Base-by-base conservation (phyloP, 2,888 invertebrate species). In the Strigamia maritima region DNA sequence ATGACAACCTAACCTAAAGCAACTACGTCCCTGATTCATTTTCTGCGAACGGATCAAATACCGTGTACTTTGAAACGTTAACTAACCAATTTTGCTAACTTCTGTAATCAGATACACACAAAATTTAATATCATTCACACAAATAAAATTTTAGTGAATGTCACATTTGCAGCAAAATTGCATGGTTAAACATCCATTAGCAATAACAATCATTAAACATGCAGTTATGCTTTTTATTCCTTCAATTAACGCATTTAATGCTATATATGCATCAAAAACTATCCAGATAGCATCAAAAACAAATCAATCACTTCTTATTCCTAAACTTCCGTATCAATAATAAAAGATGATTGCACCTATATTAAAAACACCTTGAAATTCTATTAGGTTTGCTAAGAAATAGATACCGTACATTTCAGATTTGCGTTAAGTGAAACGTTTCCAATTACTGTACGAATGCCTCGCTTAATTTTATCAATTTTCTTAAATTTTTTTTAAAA, bases 1-100 rank as follows among this genome's bases (percentile, higher is more conserved):
- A 19, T 60, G 60, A 60, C 24, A 60, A 60, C 3, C 60, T 60
- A 22, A 60, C 60, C 60, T 60, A 60, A 60, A 60, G 60, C 60
- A 1, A 60, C 60, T 22, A 44, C 4, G 14, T 22, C 10, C 24
- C 60, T 19, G 19, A 60, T 60, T 60, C 60, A 24, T 60, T 60
- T 60, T 60, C 60, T 22, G 22, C 22, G 22, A 6, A 10, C 24
- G 60, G 22, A 8, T 60, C 22, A 60, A 60, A 60, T 19, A 60
- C 60, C 22, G 19, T 19, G 22, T 24, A 19, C 22, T 19, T 22
- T 19, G 7, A 19, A 60, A 19, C 60, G 24, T 24, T 60, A 60
- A 60, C 60, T 60, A 60, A 19, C 24, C 60, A 60, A 0, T 60
- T 60, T 2, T 19, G 22, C 12, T 60, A 22, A 60, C 10, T 35